These are phyloP conservation scores for Hypolimnas misippus DNA, from an alignment of 2,888 invertebrate genomes.

Conservation along the genomic window DNA sequence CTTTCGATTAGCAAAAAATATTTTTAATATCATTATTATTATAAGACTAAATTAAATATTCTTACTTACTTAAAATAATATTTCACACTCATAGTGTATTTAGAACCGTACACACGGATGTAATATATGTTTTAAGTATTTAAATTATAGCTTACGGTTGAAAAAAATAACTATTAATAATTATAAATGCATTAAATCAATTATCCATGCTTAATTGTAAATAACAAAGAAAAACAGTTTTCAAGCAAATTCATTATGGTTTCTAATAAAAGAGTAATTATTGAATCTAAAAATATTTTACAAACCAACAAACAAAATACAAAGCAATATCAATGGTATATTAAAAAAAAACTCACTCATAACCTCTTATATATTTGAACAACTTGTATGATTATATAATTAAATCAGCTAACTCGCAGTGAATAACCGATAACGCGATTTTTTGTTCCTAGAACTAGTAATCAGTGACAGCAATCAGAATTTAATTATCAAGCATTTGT, in stretches of 20 bases:
- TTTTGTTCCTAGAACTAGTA: slow-evolving; percentile 28
- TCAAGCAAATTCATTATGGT: too few species aligned
- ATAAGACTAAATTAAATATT: too few species aligned
- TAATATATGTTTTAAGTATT: too few species aligned
- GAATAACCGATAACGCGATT: slow-evolving; percentile 26
- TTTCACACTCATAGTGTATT: too few species aligned
- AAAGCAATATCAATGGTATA: background rate
- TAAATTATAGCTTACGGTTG: too few species aligned
- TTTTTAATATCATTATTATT: background rate
- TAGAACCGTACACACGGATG: too few species aligned
- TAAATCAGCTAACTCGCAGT: background rate
- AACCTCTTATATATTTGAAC: background rate
- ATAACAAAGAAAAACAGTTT: too few species aligned
- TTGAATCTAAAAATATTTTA: background rate
- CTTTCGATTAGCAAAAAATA: background rate
- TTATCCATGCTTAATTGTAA: too few species aligned
- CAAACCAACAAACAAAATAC: background rate
- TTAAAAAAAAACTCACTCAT: background rate
- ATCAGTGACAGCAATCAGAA: slow-evolving; percentile 33
- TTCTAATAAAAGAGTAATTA: too few species aligned
- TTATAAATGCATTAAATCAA: too few species aligned
- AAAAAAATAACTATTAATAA: too few species aligned
- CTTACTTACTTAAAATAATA: too few species aligned
- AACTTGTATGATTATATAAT: background rate
- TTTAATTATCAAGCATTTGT: slow-evolving; percentile 32